These are phyloP conservation scores for Mus minutoides DNA, from an alignment of 2,797 vertebrate genomes.

Conservation along the genomic window DNA sequence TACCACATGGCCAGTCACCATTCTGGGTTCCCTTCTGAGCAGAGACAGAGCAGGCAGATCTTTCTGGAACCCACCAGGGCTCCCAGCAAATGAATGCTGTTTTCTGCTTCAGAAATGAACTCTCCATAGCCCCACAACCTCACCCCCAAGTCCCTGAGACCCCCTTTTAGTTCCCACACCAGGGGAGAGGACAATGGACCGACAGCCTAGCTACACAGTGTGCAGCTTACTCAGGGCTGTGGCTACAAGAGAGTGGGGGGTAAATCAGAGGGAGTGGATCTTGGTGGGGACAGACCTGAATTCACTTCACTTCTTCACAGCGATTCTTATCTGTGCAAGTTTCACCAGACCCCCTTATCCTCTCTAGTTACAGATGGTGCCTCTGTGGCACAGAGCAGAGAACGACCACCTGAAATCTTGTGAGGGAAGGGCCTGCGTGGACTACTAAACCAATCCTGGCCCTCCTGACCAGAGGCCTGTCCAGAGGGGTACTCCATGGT, in stretches of 20 bases:
- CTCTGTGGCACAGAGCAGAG: neutral
- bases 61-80: neutral
- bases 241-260: neutral
- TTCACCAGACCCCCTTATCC: too few species aligned
- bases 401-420: neutral
- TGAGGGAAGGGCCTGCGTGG: neutral
- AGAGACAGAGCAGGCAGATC: neutral
- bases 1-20: conserved; percentile 7
- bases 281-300: neutral
- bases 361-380: neutral
- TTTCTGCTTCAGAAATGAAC: conserved; percentile 57
- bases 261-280: neutral
- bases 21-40: neutral
- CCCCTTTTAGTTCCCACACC: too few species aligned
- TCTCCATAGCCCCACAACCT: neutral
- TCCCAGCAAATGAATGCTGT: conserved; percentile 58
- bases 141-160: too few species aligned
- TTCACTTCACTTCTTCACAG: neutral
- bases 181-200: neutral
- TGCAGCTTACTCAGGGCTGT: neutral
- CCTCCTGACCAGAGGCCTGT: neutral
- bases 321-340: neutral
- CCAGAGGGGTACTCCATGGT: neutral
- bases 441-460: neutral
- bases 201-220: neutral